Evolutionary conservation across 2,888 invertebrate genomes (phyloP).

Genomic region (Horisme vitalbata): DNA sequence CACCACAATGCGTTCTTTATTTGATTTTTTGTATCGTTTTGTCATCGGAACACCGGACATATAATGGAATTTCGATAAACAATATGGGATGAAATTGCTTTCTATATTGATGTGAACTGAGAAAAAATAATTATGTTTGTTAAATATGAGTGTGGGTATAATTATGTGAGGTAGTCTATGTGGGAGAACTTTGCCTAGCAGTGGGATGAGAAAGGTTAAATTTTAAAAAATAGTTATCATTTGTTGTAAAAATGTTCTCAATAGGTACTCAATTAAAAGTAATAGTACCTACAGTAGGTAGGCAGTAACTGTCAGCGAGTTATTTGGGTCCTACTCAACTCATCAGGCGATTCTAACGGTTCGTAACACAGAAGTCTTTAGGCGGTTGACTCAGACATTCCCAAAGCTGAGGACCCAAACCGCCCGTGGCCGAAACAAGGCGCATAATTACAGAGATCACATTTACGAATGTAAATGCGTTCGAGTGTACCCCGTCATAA

Average conservation of each 20-base stretch:
- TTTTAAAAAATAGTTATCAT: too few relatives aligned
- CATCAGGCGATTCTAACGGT: constrained; percentile 22
- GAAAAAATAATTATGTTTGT: too few relatives aligned
- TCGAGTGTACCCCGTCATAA: constrained; percentile 63
- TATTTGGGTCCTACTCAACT: constrained; percentile 8
- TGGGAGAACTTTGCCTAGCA: too few relatives aligned
- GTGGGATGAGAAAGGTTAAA: too few relatives aligned
- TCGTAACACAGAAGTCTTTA: constrained; percentile 59
- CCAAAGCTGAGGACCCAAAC: constrained; percentile 40
- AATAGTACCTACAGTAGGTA: too few relatives aligned
- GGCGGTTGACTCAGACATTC: constrained; percentile 38
- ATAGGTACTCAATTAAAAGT: too few relatives aligned
- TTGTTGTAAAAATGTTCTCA: too few relatives aligned
- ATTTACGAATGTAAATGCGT: constrained; percentile 75
- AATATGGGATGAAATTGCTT: constrained; percentile 77
- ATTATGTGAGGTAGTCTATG: too few relatives aligned
- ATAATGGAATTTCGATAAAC: constrained; percentile 80
- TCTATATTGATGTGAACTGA: constrained; percentile 49
- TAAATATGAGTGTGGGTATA: too few relatives aligned
- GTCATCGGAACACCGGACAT: constrained; percentile 65
- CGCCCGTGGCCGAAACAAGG: constrained; percentile 67
- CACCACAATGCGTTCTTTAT: constrained; percentile 37
- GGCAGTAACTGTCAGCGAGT: constrained; percentile 16
- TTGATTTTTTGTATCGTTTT: constrained; percentile 55
- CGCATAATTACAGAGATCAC: constrained; percentile 76